Evolutionary conservation across 1,140 invertebrate species (phyloP).

Genomic region (Conus ventricosus): DNA sequence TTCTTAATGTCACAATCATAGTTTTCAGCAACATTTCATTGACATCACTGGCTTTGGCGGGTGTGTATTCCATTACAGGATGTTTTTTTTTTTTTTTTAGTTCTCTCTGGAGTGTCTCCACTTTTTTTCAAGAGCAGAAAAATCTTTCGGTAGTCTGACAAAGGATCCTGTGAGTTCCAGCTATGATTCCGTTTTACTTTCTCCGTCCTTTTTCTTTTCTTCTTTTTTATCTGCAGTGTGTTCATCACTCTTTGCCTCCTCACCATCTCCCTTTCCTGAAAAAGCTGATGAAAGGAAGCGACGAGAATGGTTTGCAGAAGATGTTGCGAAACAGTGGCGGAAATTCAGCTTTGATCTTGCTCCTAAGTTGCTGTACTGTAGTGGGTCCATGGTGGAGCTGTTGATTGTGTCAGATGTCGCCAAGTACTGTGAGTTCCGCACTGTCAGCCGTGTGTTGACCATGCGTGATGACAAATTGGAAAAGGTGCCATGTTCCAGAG

Average conservation of each 20-base stretch:
- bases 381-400: conserved; percentile 91
- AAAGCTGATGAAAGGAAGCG: not conserved
- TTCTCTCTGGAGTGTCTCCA: too few species aligned
- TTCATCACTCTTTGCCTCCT: not conserved
- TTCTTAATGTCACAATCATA: too few species aligned
- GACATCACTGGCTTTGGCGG: too few species aligned
- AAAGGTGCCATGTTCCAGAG: conserved; percentile 39
- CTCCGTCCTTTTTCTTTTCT: too few species aligned
- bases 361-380: conserved; percentile 82
- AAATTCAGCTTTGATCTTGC: conserved; percentile 95
- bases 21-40: too few species aligned
- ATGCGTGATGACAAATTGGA: conserved; percentile 77
- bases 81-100: conserved; percentile 76
- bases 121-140: too few species aligned
- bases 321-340: conserved; percentile 77
- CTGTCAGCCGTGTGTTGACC: conserved; percentile 90
- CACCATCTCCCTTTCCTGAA: not conserved
- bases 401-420: conserved; percentile 97
- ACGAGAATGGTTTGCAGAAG: conserved; percentile 64
- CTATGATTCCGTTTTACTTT: too few species aligned
- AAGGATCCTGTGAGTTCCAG: too few species aligned
- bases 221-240: conserved; percentile 69
- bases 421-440: conserved; percentile 95
- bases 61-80: too few species aligned
- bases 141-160: too few species aligned